Evolutionary conservation across 2,113 vertebrate genomes (phyloP).

Genomic region (Epinephelus cyanopodus): DNA sequence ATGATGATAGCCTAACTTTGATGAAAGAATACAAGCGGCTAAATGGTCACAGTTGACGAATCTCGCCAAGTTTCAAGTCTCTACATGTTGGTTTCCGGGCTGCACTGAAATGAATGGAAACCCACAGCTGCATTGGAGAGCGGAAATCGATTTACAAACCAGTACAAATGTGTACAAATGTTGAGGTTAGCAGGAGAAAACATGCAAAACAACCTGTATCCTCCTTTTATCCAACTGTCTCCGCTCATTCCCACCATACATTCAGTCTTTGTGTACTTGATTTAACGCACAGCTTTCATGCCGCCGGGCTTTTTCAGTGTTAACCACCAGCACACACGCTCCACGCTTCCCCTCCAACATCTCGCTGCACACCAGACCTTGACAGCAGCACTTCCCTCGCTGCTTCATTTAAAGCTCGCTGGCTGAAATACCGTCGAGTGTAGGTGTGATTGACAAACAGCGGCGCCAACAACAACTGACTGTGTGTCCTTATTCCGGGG

Average conservation of each 20-base stretch:
- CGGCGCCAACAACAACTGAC: constrained; percentile 57
- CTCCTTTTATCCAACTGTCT: constrained; percentile 14
- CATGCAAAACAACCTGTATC: constrained; percentile 27
- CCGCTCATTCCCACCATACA: constrained; percentile 30
- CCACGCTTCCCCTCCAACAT: constrained; percentile 24
- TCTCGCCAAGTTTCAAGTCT: neutral
- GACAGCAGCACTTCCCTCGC: constrained; percentile 41
- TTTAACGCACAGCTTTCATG: constrained; percentile 43
- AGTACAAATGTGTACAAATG: neutral
- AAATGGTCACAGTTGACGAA: neutral
- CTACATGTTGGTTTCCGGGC: neutral
- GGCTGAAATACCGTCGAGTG: constrained; percentile 47
- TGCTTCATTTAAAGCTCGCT: constrained; percentile 28
- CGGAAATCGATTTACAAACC: constrained; percentile 11
- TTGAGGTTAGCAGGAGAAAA: constrained; percentile 22
- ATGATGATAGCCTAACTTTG: constrained; percentile 1
- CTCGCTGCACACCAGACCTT: constrained; percentile 51
- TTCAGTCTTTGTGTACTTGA: constrained; percentile 22
- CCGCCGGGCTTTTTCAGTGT: constrained; percentile 32
- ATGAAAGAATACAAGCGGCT: neutral
- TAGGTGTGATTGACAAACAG: constrained; percentile 72
- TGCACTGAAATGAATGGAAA: neutral
- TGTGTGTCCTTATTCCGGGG: constrained; percentile 62
- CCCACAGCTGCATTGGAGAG: neutral
- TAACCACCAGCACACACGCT: constrained; percentile 47